Base-by-base conservation (phyloP, 1,140 invertebrate genomes). In the Drosophila eugracilis region DNA sequence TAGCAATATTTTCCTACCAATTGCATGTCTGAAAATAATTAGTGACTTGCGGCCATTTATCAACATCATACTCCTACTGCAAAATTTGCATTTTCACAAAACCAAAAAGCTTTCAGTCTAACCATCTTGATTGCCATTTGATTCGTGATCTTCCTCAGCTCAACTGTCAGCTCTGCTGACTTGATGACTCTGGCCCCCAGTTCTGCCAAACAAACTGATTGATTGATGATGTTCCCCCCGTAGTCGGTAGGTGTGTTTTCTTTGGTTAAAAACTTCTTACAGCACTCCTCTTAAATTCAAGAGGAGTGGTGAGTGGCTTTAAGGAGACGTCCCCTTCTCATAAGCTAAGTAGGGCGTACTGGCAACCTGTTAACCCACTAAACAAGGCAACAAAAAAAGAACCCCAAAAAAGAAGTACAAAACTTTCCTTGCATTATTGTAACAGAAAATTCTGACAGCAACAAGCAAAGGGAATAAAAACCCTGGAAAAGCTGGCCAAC, bases 51-150 rank as follows among this genome's bases (percentile, higher is more conserved):
- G 15, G 42, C 50, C 67, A 69, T 71, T 71, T 36, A 55, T 55
- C 52, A 57, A 34, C 63, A 34, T 28, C 44, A 7, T 44, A 12
- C 26, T 30, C 32, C 17, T 17, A 28, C 30, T 12, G 69, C 41
- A 32, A 72, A 72, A 73, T 73, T 73, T 72, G 65, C 69, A 72
- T 72, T 71, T 72, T 39, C 32, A 70, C 47, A 60, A 47, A 34
- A 28, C 63, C 65, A 52, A 75, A 76, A 79, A 69, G 80, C 80
- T 69, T 85, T 84, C 41, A 34, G 32, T 55, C 59, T 47, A 36
- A 28, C 39, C 80, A 57, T 69, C 74, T 85, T 72, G 79, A 84
- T 85, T 85, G 62, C 66, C 75, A 78, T 85, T 85, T 76, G 80
- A 85, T 84, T 84, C 75, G 71, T 84, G 80, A 85, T 73, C 72